phyloP scores from a whole-genome alignment of 2,797 vertebrate species.

The Rhincodon typus region DNA sequence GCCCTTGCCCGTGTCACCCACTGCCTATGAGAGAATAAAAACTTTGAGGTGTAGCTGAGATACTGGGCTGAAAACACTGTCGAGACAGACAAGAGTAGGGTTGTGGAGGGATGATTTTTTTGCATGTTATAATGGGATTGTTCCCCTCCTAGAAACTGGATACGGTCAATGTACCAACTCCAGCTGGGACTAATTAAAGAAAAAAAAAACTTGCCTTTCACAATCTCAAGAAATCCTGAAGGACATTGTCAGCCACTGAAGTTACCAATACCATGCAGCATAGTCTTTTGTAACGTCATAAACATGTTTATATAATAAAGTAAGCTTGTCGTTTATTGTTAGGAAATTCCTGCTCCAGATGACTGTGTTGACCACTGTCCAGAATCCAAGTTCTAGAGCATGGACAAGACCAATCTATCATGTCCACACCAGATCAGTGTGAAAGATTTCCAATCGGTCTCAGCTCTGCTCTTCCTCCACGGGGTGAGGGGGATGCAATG shows the following conservation, averaged over 20 bases:
- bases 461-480: too few species aligned
- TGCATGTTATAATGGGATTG: neutral
- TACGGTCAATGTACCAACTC: neutral
- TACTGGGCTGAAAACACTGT: neutral
- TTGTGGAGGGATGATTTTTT: neutral
- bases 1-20: neutral
- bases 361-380: too few species aligned
- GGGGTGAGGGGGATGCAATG: too few species aligned
- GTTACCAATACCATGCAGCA: neutral
- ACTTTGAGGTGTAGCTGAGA: too few species aligned
- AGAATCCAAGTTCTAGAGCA: too few species aligned
- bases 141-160: neutral
- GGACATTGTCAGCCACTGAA: neutral
- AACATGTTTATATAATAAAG: neutral
- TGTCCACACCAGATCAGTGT: neutral
- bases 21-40: too few species aligned
- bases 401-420: too few species aligned
- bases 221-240: neutral
- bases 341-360: neutral
- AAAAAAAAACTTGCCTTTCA: neutral
- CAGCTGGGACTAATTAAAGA: neutral
- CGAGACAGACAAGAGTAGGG: neutral
- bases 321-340: neutral
- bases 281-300: neutral
- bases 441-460: too few species aligned